Conservation (phyloP, 2,888 invertebrate genomes). For the Zaprionus lineosus region DNA sequence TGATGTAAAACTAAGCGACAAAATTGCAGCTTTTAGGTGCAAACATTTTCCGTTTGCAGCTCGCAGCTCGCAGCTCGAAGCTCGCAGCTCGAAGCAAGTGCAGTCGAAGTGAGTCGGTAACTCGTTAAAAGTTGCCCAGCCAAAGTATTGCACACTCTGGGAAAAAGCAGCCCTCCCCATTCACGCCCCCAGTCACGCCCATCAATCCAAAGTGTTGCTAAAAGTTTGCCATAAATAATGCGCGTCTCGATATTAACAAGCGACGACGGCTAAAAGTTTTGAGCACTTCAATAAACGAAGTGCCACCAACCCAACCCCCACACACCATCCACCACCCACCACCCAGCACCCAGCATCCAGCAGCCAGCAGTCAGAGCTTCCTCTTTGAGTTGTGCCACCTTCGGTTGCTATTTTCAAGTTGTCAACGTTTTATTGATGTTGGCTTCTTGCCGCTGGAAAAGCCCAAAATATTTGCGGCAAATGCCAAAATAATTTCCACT, state of each 20-base stretch:
- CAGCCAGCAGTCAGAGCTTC: constrained; percentile 19
- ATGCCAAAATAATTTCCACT: constrained; percentile 55
- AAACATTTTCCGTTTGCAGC: constrained; percentile 45
- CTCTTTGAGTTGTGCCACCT: too few relatives aligned
- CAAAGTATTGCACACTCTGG: constrained; percentile 21
- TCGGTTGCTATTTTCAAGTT: constrained; percentile 44
- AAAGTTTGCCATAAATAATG: constrained; percentile 73
- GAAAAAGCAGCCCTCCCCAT: background rate
- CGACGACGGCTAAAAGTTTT: constrained; percentile 46
- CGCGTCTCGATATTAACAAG: constrained; percentile 72
- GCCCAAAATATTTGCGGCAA: constrained; percentile 44
- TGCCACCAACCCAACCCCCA: constrained; percentile 21
- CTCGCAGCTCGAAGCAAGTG: too few relatives aligned
- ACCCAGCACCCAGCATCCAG: background rate
- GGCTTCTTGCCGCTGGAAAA: constrained; percentile 49
- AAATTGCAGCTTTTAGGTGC: constrained; percentile 54
- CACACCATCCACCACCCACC: background rate
- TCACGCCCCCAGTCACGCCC: constrained; percentile 22
- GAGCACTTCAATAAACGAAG: constrained; percentile 67
- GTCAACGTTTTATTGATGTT: constrained; percentile 69
- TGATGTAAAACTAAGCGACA: constrained; percentile 53
- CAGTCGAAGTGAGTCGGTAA: constrained; percentile 31
- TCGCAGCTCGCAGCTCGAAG: too few relatives aligned
- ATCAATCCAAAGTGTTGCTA: constrained; percentile 62
- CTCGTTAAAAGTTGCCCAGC: constrained; percentile 67